Evolutionary conservation across 2,113 vertebrate genomes (phyloP).

Genomic region (Pavo muticus): DNA sequence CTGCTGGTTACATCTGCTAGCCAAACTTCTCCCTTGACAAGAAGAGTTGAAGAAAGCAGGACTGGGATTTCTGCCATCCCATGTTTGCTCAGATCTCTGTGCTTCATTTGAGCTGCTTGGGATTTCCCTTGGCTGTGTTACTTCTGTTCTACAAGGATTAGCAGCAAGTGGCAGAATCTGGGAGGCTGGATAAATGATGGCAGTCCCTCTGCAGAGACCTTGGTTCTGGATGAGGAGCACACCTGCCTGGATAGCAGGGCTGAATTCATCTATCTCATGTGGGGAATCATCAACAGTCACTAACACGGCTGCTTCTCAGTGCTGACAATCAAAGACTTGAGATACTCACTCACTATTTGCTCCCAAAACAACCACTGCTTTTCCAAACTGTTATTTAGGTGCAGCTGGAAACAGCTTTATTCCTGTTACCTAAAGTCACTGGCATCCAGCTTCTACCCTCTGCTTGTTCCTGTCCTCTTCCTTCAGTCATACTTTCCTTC

Average conservation of each 20-base stretch:
- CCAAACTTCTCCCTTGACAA: background rate
- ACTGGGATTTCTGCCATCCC: background rate
- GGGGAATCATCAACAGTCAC: background rate
- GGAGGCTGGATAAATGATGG: background rate
- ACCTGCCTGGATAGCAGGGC: background rate
- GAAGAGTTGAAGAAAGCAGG: background rate
- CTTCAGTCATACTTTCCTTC: background rate
- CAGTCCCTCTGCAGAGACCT: background rate
- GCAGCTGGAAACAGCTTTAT: background rate
- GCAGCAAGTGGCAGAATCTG: background rate
- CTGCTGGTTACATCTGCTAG: background rate
- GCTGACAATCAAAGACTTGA: background rate
- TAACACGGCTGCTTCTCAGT: background rate
- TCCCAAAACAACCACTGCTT: background rate
- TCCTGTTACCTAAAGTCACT: background rate
- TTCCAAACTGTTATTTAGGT: background rate
- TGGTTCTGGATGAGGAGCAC: background rate
- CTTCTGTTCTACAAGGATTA: background rate
- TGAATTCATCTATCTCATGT: background rate
- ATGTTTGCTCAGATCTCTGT: background rate
- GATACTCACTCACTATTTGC: background rate
- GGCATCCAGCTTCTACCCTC: background rate
- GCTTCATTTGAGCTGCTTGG: background rate
- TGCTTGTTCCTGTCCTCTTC: background rate
- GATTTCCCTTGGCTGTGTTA: background rate